Evolutionary conservation across 2,888 invertebrate genomes (phyloP).

Genomic region (Chalcis sispes): DNA sequence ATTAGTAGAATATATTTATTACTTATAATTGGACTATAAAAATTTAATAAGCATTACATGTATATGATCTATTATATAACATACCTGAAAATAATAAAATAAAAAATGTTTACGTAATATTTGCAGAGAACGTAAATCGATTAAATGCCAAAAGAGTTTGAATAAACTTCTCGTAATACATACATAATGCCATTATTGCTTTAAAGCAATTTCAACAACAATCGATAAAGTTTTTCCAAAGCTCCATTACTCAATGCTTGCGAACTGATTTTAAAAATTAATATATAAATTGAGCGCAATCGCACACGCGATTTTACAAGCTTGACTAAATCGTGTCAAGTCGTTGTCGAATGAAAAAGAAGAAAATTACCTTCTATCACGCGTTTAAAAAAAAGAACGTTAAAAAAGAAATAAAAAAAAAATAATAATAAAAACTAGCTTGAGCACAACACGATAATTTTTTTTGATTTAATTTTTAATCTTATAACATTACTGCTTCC

Average conservation of each 20-base stretch:
- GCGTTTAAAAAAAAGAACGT: neutral
- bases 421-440: neutral
- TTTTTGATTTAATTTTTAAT: constrained; percentile 14
- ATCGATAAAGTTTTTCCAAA: neutral
- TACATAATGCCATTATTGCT: neutral
- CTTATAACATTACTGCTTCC: neutral
- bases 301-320: constrained; percentile 15
- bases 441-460: constrained; percentile 18
- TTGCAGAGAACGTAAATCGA: no score
- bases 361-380: constrained; percentile 1
- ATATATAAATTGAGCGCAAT: neutral
- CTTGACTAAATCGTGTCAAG: constrained; percentile 12
- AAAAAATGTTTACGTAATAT: no score
- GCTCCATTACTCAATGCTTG: neutral
- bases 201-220: neutral
- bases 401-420: neutral
- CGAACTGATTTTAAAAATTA: constrained; percentile 6
- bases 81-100: no score
- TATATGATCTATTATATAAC: no score
- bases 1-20: no score
- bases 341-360: neutral
- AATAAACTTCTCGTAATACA: neutral
- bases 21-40: no score
- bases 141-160: no score
- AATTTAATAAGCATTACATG: no score